Conservation (phyloP, 2,113 vertebrate species). For the Globicephala melas region DNA sequence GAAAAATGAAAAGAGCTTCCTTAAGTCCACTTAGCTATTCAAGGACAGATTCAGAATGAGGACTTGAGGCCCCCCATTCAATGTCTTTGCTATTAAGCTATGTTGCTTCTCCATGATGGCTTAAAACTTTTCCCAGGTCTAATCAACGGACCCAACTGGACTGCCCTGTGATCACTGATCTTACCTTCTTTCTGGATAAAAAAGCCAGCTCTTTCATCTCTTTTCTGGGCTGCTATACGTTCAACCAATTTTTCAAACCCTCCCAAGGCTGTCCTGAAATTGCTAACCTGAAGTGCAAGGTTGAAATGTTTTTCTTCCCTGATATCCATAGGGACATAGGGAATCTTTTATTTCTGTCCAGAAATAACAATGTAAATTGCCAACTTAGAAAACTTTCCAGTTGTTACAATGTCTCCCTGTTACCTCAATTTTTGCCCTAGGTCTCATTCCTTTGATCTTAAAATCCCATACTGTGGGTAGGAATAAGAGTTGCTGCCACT, state of each 20-base stretch:
- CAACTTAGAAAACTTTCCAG: neutral
- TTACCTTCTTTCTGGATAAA: constrained; percentile 76
- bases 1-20: neutral
- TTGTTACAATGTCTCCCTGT: neutral
- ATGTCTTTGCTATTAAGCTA: neutral
- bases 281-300: neutral
- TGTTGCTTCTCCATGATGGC: neutral
- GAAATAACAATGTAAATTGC: neutral
- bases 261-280: constrained; percentile 74
- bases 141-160: neutral
- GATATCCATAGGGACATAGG: neutral
- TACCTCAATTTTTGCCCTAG: neutral
- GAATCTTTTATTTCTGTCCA: constrained; percentile 55
- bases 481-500: neutral
- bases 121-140: neutral
- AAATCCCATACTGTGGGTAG: neutral
- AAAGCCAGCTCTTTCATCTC: constrained; percentile 72
- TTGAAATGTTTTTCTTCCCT: neutral
- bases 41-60: neutral
- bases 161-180: neutral
- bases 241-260: constrained; percentile 77
- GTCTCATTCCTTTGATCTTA: constrained; percentile 43
- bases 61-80: neutral
- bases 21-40: neutral
- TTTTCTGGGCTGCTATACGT: constrained; percentile 70